Conservation (phyloP, 2,113 vertebrate genomes). For the Equus przewalskii region DNA sequence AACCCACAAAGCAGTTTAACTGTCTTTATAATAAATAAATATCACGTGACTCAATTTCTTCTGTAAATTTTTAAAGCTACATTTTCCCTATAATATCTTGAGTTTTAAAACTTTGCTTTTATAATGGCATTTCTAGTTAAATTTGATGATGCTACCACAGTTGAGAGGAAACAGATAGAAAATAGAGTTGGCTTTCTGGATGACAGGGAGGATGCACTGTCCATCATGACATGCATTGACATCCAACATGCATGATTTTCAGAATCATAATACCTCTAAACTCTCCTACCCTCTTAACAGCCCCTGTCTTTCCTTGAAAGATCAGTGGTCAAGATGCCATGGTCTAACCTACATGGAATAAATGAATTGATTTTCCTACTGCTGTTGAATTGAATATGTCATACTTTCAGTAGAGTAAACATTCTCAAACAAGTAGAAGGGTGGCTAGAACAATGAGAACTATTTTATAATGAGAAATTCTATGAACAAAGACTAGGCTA, state of each 20-base stretch:
- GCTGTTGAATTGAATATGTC: background rate
- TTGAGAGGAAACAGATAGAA: background rate
- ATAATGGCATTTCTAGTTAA: background rate
- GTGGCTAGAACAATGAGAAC: background rate
- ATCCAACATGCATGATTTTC: too few relatives aligned
- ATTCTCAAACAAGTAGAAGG: background rate
- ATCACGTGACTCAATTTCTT: background rate
- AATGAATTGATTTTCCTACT: background rate
- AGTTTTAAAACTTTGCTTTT: background rate
- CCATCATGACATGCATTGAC: background rate
- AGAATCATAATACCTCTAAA: background rate
- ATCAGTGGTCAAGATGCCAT: background rate
- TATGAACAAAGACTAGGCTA: background rate
- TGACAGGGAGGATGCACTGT: background rate
- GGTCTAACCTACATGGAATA: background rate
- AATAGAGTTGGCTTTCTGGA: background rate
- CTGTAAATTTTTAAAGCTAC: background rate
- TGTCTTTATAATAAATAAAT: conserved; percentile 22
- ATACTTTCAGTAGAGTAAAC: background rate
- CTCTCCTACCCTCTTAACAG: background rate
- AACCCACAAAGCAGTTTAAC: background rate
- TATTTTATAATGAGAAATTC: background rate
- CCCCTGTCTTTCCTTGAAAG: background rate
- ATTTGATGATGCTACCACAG: background rate
- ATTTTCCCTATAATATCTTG: background rate